Conservation (phyloP, 2,888 invertebrate genomes). For the Leucozona laternaria region DNA sequence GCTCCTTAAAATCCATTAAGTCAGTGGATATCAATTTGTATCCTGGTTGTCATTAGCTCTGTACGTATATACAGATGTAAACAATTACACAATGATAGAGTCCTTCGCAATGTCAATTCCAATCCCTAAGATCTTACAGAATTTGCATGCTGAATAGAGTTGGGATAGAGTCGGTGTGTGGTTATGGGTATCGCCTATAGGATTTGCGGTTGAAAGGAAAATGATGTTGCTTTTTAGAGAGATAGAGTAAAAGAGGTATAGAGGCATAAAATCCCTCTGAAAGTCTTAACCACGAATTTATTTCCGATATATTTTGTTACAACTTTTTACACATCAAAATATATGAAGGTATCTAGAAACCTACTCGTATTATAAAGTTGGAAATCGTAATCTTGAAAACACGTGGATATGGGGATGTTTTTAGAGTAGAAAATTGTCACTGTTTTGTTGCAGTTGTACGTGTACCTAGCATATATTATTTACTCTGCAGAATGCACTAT, state of each 20-base stretch:
- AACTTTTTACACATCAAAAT: neutral
- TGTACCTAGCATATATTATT: neutral
- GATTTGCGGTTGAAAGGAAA: slow-evolving; percentile 22
- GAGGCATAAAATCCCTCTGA: neutral
- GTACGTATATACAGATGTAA: neutral
- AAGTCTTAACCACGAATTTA: neutral
- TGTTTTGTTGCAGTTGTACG: slow-evolving; percentile 3
- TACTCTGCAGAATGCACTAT: neutral
- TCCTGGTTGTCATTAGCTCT: slow-evolving; percentile 23
- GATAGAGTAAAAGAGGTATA: neutral
- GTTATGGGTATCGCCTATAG: neutral
- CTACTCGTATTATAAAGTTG: no score
- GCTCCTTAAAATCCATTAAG: neutral
- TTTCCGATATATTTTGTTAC: slow-evolving; percentile 1
- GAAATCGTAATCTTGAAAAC: neutral
- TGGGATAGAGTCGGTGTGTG: neutral
- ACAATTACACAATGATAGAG: neutral
- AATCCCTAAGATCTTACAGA: neutral
- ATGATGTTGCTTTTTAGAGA: slow-evolving; percentile 6
- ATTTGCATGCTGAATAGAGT: neutral
- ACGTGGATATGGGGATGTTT: neutral
- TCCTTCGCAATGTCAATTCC: neutral
- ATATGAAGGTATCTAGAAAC: no score
- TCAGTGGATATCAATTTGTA: slow-evolving; percentile 9
- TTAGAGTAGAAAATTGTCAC: neutral